phyloP scores from a whole-genome alignment of 2,113 vertebrate genomes.

The Grammomys surdaster region DNA sequence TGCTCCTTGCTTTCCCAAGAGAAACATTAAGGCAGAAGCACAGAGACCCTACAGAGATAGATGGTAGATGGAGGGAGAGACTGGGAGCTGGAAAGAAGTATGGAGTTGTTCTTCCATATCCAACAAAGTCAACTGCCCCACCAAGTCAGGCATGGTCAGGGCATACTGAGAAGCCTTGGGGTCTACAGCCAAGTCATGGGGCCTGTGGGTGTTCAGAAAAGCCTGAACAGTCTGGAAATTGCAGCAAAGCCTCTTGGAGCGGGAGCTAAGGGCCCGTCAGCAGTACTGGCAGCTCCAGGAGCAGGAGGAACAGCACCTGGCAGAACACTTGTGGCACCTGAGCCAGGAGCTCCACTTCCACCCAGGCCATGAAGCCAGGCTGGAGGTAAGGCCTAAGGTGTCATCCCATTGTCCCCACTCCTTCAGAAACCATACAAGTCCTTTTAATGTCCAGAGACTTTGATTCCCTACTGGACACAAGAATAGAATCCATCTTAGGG shows the following conservation, averaged over 20 bases:
- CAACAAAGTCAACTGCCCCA: background rate
- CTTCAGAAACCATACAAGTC: background rate
- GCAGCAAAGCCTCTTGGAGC: constrained; percentile 89
- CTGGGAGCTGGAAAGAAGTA: background rate
- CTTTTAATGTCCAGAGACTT: background rate
- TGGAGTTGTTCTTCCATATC: background rate
- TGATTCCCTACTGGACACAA: background rate
- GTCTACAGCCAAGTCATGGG: background rate
- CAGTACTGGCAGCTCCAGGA: constrained; percentile 88
- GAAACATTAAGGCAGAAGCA: background rate
- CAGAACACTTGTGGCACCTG: constrained; percentile 85
- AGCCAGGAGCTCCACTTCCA: constrained; percentile 80
- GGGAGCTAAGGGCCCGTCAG: constrained; percentile 86
- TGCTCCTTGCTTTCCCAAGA: background rate
- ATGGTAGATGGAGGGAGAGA: no score
- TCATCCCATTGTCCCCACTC: background rate
- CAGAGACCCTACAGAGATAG: background rate
- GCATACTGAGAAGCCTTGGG: background rate
- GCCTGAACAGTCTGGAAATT: constrained; percentile 28
- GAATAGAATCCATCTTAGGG: background rate
- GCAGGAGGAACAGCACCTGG: constrained; percentile 87
- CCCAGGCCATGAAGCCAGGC: constrained; percentile 58
- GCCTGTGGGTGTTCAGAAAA: background rate
- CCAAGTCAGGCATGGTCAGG: background rate
- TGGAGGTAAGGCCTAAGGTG: constrained; percentile 76